Percentiles rank a stretch among this genome's conserved stretches.
Conservation (phyloP, 2,888 invertebrate genomes). For the Leucania comma region DNA sequence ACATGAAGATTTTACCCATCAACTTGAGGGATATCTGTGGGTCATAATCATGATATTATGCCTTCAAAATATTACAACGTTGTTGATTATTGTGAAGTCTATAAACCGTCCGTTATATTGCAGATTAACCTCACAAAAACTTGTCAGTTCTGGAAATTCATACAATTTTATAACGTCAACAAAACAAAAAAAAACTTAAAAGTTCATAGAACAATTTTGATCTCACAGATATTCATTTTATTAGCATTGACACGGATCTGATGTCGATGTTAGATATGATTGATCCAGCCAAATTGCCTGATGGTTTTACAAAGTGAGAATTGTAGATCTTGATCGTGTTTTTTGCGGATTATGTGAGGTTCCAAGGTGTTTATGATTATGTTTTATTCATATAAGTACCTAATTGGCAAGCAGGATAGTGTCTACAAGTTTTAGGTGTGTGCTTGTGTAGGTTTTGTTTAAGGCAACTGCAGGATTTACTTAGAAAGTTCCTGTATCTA, state of each 20-base stretch:
- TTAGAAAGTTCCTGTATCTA: too few relatives aligned
- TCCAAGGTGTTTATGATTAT: slow-evolving; percentile 22
- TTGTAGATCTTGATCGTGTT: slow-evolving; percentile 22
- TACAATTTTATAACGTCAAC: slow-evolving; percentile 6
- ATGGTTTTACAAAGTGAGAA: slow-evolving; percentile 34
- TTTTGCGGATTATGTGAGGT: slow-evolving; percentile 34
- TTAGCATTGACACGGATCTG: slow-evolving; percentile 26
- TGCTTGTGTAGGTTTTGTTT: neutral
- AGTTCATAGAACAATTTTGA: slow-evolving; percentile 34
- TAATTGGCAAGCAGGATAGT: slow-evolving; percentile 16
- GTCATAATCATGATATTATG: neutral
- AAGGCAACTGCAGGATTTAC: neutral
- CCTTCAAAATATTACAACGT: neutral
- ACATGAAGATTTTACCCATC: too few relatives aligned
- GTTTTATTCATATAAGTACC: slow-evolving; percentile 6
- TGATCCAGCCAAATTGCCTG: slow-evolving; percentile 28
- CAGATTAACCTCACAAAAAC: neutral
- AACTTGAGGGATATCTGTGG: too few relatives aligned
- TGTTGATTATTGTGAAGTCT: neutral
- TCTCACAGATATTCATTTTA: slow-evolving; percentile 13
- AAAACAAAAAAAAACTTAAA: slow-evolving; percentile 22
- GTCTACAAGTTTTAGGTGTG: neutral
- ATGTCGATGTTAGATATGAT: slow-evolving; percentile 42
- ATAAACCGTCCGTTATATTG: neutral
- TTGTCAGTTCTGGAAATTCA: neutral